A percentile compares a stretch with the other conserved stretches of the same genome.
Conservation (phyloP, 1,140 invertebrate species). For the Bombyx mori region ASM3026992v2 NC_085117.1:16578001-16578500, state of each 20-base stretch:
- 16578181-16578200: conserved; percentile 21
- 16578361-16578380: conserved; percentile 37
- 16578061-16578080: too few relatives aligned
- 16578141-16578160: conserved; percentile 24
- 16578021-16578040: too few relatives aligned
- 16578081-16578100: too few relatives aligned
- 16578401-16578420: conserved; percentile 42
- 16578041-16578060: too few relatives aligned
- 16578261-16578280: background rate
- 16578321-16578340: conserved; percentile 15
- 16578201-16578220: conserved; percentile 1
- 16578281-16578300: conserved; percentile 6
- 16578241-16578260: too few relatives aligned
- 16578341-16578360: conserved; percentile 25
- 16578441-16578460: conserved; percentile 17
- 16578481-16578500: conserved; percentile 28
- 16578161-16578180: conserved; percentile 23
- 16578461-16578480: conserved; percentile 19
- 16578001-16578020: too few relatives aligned
- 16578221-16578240: too few relatives aligned
- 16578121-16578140: conserved; percentile 19
- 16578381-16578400: conserved; percentile 28
- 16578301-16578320: conserved; percentile 11
- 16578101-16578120: conserved; percentile 4
- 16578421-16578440: conserved; percentile 31